phyloP scores from a whole-genome alignment of 2,888 invertebrate genomes.

The Dynastes maya region DNA sequence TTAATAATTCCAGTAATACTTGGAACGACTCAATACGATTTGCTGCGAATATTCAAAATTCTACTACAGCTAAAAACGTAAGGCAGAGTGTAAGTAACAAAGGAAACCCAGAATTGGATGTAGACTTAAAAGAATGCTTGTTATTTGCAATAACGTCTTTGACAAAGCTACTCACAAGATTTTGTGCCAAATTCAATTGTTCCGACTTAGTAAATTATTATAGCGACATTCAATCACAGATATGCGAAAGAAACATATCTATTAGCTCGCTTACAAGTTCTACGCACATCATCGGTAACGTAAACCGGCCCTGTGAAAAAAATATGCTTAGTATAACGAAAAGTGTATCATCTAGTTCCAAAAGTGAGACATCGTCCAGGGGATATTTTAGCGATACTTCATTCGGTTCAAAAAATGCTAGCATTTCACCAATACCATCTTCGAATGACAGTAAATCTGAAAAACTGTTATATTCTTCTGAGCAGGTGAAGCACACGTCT shows the following conservation, averaged over 20 bases:
- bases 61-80: no score
- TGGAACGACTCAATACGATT: neutral
- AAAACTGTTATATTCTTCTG: neutral
- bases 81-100: neutral
- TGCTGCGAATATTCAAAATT: neutral
- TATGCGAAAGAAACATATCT: neutral
- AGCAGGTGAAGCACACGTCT: neutral
- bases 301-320: neutral
- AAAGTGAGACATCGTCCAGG: neutral
- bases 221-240: neutral
- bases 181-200: neutral
- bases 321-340: neutral
- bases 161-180: neutral
- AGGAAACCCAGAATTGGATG: neutral
- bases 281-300: neutral
- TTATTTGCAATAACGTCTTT: conserved; percentile 34
- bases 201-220: neutral
- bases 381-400: conserved; percentile 10
- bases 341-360: no score
- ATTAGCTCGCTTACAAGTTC: neutral
- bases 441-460: neutral
- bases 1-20: neutral
- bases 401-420: neutral
- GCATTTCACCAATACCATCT: neutral
- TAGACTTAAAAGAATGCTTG: neutral